Evolutionary conservation across 2,797 vertebrate genomes (phyloP).

Genomic region (Gadopsis bispinosus): DNA sequence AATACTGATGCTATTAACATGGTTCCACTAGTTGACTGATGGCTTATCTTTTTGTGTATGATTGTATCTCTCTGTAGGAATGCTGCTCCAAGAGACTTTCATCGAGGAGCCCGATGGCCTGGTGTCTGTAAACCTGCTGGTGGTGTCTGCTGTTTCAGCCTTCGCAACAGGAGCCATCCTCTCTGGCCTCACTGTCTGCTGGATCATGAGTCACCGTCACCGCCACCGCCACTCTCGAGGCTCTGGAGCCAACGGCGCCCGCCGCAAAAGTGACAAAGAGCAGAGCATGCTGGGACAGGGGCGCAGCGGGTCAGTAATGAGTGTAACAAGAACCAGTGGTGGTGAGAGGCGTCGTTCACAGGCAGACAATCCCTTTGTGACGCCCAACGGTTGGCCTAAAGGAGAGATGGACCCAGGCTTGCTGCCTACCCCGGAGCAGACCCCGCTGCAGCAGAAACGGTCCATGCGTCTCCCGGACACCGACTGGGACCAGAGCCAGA

Average conservation of each 20-base stretch:
- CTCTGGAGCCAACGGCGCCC: constrained; percentile 74
- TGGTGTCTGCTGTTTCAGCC: constrained; percentile 93
- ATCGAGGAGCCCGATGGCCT: constrained; percentile 92
- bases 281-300: constrained; percentile 90
- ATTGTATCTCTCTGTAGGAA: constrained; percentile 60
- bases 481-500: constrained; percentile 92
- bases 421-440: constrained; percentile 96
- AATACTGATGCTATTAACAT: constrained; percentile 49
- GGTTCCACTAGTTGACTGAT: constrained; percentile 41
- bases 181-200: constrained; percentile 94
- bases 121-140: constrained; percentile 94
- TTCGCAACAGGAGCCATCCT: constrained; percentile 94
- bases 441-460: constrained; percentile 94
- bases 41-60: constrained; percentile 20
- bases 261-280: constrained; percentile 92
- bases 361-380: constrained; percentile 89
- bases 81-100: constrained; percentile 90
- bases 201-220: constrained; percentile 94
- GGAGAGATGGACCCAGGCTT: constrained; percentile 91
- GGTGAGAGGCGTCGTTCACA: constrained; percentile 82
- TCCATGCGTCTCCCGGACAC: constrained; percentile 83
- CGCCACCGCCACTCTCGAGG: constrained; percentile 87
- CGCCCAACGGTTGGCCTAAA: constrained; percentile 92
- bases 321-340: constrained; percentile 91
- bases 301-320: constrained; percentile 92